Evolutionary conservation across 2,113 vertebrate species (phyloP).

Genomic region (Rhinolophus ferrumequinum): DNA sequence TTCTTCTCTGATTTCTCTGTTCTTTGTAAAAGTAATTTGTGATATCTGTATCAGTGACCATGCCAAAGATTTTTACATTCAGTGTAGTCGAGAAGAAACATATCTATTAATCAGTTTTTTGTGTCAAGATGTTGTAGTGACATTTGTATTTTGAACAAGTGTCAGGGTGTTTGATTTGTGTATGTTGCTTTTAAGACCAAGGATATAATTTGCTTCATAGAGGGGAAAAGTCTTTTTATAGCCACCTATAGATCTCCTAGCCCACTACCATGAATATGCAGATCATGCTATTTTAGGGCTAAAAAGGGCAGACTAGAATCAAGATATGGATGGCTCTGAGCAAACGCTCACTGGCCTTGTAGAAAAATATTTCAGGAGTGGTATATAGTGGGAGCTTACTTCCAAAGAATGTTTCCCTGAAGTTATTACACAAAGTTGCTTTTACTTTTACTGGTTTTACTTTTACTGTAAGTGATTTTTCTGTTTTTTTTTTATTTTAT

Average conservation of each 20-base stretch:
- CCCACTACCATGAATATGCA: background rate
- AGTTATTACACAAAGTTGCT: background rate
- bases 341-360: background rate
- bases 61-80: background rate
- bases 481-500: background rate
- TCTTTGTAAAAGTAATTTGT: slow-evolving; percentile 47
- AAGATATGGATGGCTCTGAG: background rate
- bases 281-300: background rate
- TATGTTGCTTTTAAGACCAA: slow-evolving; percentile 35
- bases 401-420: background rate
- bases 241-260: background rate
- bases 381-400: background rate
- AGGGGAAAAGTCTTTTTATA: background rate
- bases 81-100: slow-evolving; percentile 35
- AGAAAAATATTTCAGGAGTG: slow-evolving; percentile 13
- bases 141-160: slow-evolving; percentile 16
- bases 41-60: background rate
- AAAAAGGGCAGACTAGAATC: background rate
- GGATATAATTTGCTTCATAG: background rate
- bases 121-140: slow-evolving; percentile 3
- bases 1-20: background rate
- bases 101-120: slow-evolving; percentile 26
- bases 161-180: slow-evolving; percentile 1
- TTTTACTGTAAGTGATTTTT: slow-evolving; percentile 32
- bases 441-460: background rate